Base-by-base conservation (phyloP, 2,113 vertebrate genomes). In the Pithys albifrons region DNA sequence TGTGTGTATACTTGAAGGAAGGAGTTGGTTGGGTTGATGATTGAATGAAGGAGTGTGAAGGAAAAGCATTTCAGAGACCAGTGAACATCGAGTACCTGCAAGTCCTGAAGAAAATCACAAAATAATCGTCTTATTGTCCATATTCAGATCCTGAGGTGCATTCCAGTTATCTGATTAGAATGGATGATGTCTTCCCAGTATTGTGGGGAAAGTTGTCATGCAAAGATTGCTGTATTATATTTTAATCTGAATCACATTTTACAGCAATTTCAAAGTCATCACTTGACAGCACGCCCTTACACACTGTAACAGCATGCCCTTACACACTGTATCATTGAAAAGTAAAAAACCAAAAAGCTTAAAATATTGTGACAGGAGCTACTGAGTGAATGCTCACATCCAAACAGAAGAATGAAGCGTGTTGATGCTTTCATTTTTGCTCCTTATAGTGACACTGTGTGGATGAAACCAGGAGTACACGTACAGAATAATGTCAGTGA, bases 361-460 rank as follows among this genome's bases (percentile, higher is more conserved):
- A 61, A 89, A 83, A 65, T 85, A 65, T 71, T 35, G 19, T 79
- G 79, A 29, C 35, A 94, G 71, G 46, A 94, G 82, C 81, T 89
- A 72, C 84, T 58, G 72, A 77, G 72, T 43, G 66, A 83, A 88
- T 85, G 65, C 74, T 77, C 87, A 69, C 43, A 89, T 96, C 64
- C 52, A 51, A 43, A 88, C 76, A 94, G 85, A 95, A 89, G 92
- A 92, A n/a, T 74, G 51, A 96, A 96, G 94, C 43, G 7, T 93
- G 73, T 87, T 90, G 80, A 90, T 25, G 41, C 80, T 94, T 96
- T 96, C 88, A 90, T 97, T 96, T 89, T 66, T 92, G 96, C 96
- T 97, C 97, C 97, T 97, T 97, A 98, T 10, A 98, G 96, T 98
- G 97, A 98, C 98, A 98, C 97, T 98, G 91, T 98, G 98, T 98